A percentile compares a stretch with the other conserved stretches of the same genome.
Conservation (phyloP, 2,113 vertebrate genomes). For the Heterochromis multidens region DNA sequence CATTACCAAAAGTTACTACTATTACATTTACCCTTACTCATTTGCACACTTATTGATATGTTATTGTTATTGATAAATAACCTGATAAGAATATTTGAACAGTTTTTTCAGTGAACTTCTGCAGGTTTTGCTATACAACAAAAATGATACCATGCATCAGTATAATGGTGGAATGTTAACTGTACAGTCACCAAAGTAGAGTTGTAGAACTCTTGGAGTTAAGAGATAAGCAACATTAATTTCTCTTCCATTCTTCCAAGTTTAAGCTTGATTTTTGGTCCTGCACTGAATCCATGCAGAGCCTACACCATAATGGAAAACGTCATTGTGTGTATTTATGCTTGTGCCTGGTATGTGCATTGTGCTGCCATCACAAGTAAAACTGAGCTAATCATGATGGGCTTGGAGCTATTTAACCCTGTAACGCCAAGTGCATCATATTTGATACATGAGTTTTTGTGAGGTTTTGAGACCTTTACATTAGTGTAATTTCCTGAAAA, state of each 20-base stretch:
- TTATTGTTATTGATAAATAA: neutral
- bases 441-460: too few relatives aligned
- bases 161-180: neutral
- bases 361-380: neutral
- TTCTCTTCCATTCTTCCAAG: neutral
- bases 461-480: too few relatives aligned
- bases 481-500: too few relatives aligned
- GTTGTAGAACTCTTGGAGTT: neutral
- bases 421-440: too few relatives aligned
- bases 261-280: neutral
- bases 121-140: neutral
- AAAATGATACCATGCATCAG: neutral
- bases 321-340: neutral
- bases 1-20: neutral
- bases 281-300: neutral
- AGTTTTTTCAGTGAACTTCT: neutral
- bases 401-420: neutral
- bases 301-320: neutral
- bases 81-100: neutral
- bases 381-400: neutral
- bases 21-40: neutral
- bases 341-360: neutral
- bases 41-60: neutral
- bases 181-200: neutral
- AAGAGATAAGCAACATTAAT: neutral